Base-by-base conservation (phyloP, 2,113 vertebrate species). In the Cottus gobio region DNA sequence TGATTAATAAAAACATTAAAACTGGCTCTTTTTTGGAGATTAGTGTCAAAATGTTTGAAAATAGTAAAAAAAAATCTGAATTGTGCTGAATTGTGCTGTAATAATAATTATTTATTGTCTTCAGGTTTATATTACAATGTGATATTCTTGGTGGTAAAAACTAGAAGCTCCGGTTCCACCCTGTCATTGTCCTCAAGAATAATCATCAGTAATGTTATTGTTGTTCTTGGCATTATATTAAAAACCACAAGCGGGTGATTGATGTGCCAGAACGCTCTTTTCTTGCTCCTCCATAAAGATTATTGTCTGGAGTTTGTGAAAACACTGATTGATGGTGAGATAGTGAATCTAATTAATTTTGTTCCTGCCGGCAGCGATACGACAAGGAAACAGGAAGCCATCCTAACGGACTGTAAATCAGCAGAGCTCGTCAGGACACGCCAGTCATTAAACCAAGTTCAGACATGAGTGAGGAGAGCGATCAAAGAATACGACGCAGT, bases 321-420 rank as follows among this genome's bases (percentile, higher is more conserved):
- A 79, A 58, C 18, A 58, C 15, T 78, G 77, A 71, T 71, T 83
- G 69, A 87, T 75, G 65, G 22, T 0, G 39, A 75, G 69, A 80
- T 58, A 58, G 48, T 75, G 67, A 16, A 70, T 79, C 42, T 56
- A 79, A 84, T 81, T 72, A 61, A 46, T 77, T 71, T 48, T 37
- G 1, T 54, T 74, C 48, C 30, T 83, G 73, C 83, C 39, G 5
- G n/a, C 0, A 8, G 76, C 42, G 0, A 73, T 7, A 6, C 5
- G 1, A 66, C 15, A 24, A 26, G n/a, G 77, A 46, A 79, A 80
- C 82, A 87, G 36, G 66, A 57, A 71, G 61, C 24, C 0, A 61
- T 3, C 28, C 24, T 64, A 68, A 56, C 18, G 1, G 34, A 77
- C 46, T 72, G 56, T 57, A 54, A 75, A 85, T 78, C 75, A 84